phyloP scores from a whole-genome alignment of 2,113 vertebrate species.

The Gallinago paraguaiae region DNA sequence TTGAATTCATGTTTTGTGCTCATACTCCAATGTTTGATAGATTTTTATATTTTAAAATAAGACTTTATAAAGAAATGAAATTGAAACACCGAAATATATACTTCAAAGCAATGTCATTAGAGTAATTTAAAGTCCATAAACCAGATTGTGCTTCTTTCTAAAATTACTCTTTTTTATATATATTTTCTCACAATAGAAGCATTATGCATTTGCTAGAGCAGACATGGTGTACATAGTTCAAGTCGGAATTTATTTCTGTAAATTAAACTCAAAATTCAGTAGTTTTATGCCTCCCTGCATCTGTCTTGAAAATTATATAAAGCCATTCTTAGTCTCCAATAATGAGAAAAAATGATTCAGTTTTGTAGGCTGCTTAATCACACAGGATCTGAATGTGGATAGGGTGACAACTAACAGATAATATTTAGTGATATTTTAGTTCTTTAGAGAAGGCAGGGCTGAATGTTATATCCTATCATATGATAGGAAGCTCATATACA shows the following conservation, averaged over 20 bases:
- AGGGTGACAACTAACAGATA: background rate
- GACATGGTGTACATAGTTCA: background rate
- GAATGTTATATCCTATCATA: background rate
- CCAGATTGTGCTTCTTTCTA: background rate
- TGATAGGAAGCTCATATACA: background rate
- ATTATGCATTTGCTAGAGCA: background rate
- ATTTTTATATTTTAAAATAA: background rate
- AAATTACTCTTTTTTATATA: background rate
- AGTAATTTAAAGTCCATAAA: background rate
- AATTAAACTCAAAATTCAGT: background rate
- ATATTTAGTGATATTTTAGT: background rate
- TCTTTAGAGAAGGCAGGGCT: background rate
- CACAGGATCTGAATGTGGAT: background rate
- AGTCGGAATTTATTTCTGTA: background rate
- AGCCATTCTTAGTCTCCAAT: background rate
- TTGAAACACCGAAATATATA: background rate
- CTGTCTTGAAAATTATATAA: background rate
- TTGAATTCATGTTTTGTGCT: background rate
- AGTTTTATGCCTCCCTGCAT: background rate
- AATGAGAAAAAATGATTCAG: background rate
- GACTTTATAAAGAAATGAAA: background rate
- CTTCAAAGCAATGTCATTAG: background rate
- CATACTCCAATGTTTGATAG: background rate
- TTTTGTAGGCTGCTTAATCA: background rate
- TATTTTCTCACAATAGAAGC: background rate